phyloP scores from a whole-genome alignment of 2,888 invertebrate species.

The Volucella zonaria region DNA sequence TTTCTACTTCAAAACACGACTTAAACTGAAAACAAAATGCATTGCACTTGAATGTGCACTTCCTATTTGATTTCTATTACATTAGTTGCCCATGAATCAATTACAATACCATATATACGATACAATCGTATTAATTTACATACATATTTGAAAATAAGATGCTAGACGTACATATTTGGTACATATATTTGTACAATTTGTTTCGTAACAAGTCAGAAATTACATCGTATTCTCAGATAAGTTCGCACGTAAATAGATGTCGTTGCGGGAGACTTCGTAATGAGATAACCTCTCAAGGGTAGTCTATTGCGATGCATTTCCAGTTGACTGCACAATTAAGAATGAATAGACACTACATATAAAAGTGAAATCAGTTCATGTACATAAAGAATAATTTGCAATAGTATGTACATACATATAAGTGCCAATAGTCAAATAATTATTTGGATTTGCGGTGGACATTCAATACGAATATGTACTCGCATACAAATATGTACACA shows the following conservation, averaged over 20 bases:
- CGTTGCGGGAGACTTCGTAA: conserved; percentile 48
- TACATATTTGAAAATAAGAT: neutral
- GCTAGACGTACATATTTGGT: neutral
- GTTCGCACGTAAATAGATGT: conserved; percentile 48
- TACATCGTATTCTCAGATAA: conserved; percentile 55
- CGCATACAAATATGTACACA: no score
- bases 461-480: conserved; percentile 29
- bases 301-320: conserved; percentile 64
- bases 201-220: conserved; percentile 59
- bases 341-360: conserved; percentile 32
- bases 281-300: conserved; percentile 63
- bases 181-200: conserved; percentile 33
- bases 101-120: no score
- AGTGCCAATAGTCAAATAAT: conserved; percentile 15
- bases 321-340: conserved; percentile 52
- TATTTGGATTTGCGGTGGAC: conserved; percentile 40
- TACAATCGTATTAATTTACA: conserved; percentile 38
- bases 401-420: neutral
- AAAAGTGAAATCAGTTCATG: conserved; percentile 29
- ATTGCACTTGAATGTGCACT: no score
- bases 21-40: no score
- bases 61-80: no score
- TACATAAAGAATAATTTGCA: conserved; percentile 15
- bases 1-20: no score
- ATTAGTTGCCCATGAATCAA: conserved; percentile 27